Evolutionary conservation across 2,888 invertebrate genomes (phyloP), one percentile per base, ranked within the genome.

Genomic region (Stenichneumon culpator): DNA sequence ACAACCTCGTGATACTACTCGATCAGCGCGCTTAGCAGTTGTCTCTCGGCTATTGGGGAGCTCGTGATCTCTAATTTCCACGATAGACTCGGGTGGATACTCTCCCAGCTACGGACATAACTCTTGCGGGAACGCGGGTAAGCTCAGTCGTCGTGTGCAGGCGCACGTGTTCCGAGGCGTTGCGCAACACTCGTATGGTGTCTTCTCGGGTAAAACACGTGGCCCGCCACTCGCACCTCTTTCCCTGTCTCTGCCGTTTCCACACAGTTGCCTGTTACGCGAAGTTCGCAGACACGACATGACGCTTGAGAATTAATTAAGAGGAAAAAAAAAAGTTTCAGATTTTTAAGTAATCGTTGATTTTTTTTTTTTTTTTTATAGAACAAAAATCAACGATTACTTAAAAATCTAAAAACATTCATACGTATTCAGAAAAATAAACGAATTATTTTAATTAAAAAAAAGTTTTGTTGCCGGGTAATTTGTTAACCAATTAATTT

Each of bases 151-250:
- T 44, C 73, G 73, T 60, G n/a, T 57, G 57, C 57, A 36, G 32
- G 73, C 44, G 22, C 73, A 73, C 73, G 73, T 73, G 73, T 60
- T 73, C 7, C 39, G 25, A 14, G 14, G 22, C 44, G 60, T 73
- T 73, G 73, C 73, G 73, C 60, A 73, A 73, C 28, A 54, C 57
- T 57, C 25, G 25, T 60, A 60, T 60, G n/a, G 44, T 25, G 39
- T 39, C 60, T 57, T 54, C 73, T 73, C 60, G 73, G 57, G 28
- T 70, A 22, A 57, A 57, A 60, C 73, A 73, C 73, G 73, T 73
- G 73, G 73, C 73, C 39, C 60, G 39, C 25, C 57, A 57, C 72
- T 73, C 57, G 57, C 22, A 28, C 73, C 39, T 57, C 57, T 60
- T 36, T 28, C 36, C 70, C 14, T 22, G 22, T 11, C 22, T 57